Conservation (phyloP, 2,797 vertebrate species). For the Acipenser oxyrinchus region DNA sequence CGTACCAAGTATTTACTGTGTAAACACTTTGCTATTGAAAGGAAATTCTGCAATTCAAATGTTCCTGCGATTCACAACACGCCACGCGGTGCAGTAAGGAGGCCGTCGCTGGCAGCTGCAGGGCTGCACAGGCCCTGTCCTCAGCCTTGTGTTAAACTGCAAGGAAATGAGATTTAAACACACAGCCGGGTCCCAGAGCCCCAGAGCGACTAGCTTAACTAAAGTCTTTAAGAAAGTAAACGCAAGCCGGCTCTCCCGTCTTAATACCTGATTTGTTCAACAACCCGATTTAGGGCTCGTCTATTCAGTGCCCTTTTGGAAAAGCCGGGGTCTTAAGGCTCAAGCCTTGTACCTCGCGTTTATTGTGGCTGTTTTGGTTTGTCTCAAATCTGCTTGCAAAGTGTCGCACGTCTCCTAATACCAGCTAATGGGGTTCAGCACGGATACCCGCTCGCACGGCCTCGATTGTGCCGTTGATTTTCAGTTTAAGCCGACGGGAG, state of each 20-base stretch:
- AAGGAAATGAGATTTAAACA: slow-evolving; percentile 35
- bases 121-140: not conserved
- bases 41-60: no score
- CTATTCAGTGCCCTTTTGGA: slow-evolving; percentile 95
- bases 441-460: slow-evolving; percentile 49
- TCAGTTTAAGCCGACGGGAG: slow-evolving; percentile 53
- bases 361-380: slow-evolving; percentile 76
- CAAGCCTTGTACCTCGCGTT: slow-evolving; percentile 67
- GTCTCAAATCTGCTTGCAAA: slow-evolving; percentile 95
- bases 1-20: no score
- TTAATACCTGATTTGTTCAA: slow-evolving; percentile 99
- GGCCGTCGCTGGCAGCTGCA: no score
- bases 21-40: no score
- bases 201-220: slow-evolving; percentile 99
- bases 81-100: no score
- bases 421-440: slow-evolving; percentile 85
- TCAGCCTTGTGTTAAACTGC: not conserved
- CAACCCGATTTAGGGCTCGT: slow-evolving; percentile 98
- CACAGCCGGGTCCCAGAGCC: slow-evolving; percentile 78
- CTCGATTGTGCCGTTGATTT: slow-evolving; percentile 59
- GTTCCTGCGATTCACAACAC: no score
- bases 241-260: slow-evolving; percentile 95
- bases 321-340: slow-evolving; percentile 69
- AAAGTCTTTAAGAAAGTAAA: slow-evolving; percentile 99
- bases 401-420: slow-evolving; percentile 56